phyloP scores from a whole-genome alignment of 2,888 invertebrate species.

The Meiosimyza platycephala region DNA sequence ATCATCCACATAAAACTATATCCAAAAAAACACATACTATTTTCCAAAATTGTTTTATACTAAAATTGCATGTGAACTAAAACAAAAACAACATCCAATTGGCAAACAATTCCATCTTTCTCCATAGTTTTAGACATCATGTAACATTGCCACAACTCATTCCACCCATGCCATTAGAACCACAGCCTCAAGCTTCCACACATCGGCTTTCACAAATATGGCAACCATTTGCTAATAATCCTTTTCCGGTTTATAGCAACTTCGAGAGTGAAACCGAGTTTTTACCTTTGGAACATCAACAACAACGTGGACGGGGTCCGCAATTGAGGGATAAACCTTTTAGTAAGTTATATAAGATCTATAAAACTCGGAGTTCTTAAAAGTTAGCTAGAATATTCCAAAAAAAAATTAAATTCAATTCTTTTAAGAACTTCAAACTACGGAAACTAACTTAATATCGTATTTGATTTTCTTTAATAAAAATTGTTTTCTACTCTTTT shows the following conservation, averaged over 20 bases:
- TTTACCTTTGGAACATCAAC: constrained; percentile 56
- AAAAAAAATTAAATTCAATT: too few species aligned
- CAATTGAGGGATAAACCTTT: constrained; percentile 55
- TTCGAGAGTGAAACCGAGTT: constrained; percentile 58
- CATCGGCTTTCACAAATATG: constrained; percentile 54
- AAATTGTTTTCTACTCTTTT: background rate
- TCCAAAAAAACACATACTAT: constrained; percentile 21
- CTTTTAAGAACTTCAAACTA: background rate
- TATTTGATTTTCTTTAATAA: background rate
- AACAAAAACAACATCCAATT: background rate
- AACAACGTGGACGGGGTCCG: constrained; percentile 47
- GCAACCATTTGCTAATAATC: constrained; percentile 53
- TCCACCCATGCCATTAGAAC: constrained; percentile 52
- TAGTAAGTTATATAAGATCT: constrained; percentile 49
- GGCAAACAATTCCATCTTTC: constrained; percentile 40
- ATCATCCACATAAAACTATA: background rate
- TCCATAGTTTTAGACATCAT: constrained; percentile 59
- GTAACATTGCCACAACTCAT: constrained; percentile 57
- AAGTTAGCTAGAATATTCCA: too few species aligned
- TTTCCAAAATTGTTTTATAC: background rate
- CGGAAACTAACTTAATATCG: background rate
- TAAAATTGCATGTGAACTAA: constrained; percentile 18
- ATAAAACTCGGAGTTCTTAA: too few species aligned
- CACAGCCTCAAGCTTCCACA: constrained; percentile 47
- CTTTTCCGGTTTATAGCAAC: constrained; percentile 50